phyloP scores from a whole-genome alignment of 1,140 invertebrate species.

The Dendroctonus ponderosae region DNA sequence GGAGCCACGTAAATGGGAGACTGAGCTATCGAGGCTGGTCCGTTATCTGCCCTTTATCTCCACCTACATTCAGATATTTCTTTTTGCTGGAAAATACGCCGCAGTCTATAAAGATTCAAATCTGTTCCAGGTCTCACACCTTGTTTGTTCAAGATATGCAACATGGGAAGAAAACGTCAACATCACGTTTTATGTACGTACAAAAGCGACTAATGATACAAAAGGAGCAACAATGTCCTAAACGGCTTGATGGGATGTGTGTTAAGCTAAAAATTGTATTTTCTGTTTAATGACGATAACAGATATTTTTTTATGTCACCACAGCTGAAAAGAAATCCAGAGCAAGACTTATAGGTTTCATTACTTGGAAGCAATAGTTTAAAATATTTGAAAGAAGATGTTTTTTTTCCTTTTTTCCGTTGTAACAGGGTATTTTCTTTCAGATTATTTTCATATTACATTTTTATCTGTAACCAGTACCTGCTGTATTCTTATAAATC shows the following conservation, averaged over 20 bases:
- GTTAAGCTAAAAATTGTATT: too few relatives aligned
- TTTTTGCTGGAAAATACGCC: too few relatives aligned
- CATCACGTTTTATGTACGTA: constrained; percentile 4
- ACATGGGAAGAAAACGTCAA: constrained; percentile 59
- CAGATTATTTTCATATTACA: neutral
- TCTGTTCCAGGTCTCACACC: constrained; percentile 59
- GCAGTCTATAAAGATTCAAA: neutral
- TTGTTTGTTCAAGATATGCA: constrained; percentile 65
- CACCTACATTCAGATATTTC: too few relatives aligned
- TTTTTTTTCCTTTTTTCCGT: neutral
- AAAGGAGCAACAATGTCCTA: neutral
- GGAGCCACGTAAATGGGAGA: too few relatives aligned
- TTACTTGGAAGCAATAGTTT: too few relatives aligned
- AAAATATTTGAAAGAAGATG: too few relatives aligned
- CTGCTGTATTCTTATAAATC: neutral
- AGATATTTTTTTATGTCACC: too few relatives aligned
- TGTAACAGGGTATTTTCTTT: neutral
- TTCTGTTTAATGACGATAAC: too few relatives aligned
- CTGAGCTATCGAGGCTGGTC: too few relatives aligned
- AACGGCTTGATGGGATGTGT: neutral
- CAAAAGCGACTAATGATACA: neutral
- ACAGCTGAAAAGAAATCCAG: too few relatives aligned
- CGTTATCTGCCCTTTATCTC: too few relatives aligned
- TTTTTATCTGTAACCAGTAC: neutral
- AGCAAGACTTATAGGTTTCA: too few relatives aligned